A percentile compares a stretch with the other conserved stretches of the same genome.
Evolutionary conservation across 2,797 vertebrate species (phyloP).

Genomic region (Phaenicophaeus curvirostris): DNA sequence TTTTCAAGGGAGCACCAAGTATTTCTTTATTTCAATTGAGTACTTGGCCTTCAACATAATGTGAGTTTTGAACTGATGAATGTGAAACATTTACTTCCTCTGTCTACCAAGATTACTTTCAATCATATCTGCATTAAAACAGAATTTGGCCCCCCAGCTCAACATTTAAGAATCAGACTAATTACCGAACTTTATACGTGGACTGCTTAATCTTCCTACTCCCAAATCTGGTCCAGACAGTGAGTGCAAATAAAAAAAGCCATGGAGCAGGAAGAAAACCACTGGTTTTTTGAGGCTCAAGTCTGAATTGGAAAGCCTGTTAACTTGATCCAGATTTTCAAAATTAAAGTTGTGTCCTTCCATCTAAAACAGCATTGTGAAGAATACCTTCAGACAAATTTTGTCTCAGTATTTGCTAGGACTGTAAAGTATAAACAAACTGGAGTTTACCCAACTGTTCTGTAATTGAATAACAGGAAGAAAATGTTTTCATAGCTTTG

Average conservation of each 20-base stretch:
- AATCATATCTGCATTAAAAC: neutral
- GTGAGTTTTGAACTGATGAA: neutral
- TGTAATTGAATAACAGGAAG: neutral
- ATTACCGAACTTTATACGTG: neutral
- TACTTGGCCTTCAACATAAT: neutral
- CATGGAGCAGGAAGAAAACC: neutral
- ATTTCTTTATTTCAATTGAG: neutral
- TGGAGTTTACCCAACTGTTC: neutral
- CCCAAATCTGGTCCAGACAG: neutral
- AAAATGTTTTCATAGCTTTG: neutral
- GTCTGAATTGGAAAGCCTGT: neutral
- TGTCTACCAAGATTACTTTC: neutral
- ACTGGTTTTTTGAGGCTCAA: neutral
- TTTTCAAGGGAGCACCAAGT: neutral
- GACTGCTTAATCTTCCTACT: neutral
- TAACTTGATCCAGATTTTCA: neutral
- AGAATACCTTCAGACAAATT: neutral
- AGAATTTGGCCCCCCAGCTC: neutral
- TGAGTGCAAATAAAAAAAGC: neutral
- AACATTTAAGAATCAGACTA: neutral
- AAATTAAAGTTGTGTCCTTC: neutral
- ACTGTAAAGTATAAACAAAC: neutral
- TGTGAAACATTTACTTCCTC: neutral
- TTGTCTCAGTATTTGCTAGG: neutral
- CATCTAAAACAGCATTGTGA: neutral